Evolutionary conservation across 2,113 vertebrate species (phyloP), one percentile per base, ranked within the genome.

Genomic region (Istiophorus platypterus): DNA sequence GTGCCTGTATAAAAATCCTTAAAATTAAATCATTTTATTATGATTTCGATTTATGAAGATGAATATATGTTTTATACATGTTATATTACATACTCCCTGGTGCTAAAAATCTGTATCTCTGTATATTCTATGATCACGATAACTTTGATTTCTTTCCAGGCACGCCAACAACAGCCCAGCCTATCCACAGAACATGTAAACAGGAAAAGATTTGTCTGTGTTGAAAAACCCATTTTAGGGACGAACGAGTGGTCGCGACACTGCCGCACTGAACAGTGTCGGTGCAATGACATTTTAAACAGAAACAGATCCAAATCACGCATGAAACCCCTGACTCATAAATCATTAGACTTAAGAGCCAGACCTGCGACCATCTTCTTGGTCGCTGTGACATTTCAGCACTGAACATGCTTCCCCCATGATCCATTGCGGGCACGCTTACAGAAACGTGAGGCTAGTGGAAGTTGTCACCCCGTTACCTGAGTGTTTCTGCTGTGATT

Each of bases 1-100:
- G 0, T 82, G 92, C 92, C 91, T 86, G 85, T 20, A 2, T 9
- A 67, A 68, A 84, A 68, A 5, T 0, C 1, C 45, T 20, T 0
- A 9, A 39, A 34, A 22, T 2, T 18, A 41, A 52, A 68, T 14
- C 2, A 2, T 0, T 29, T 42, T 15, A 1, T 20, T 1, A 0
- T 1, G 5, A 0, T 51, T 51, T 27, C 7, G 1, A 15, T 59
- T 1, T 22, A 7, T 8, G 17, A 3, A 26, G 5, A 15, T 1
- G 2, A 12, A 8, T 69, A 2, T 1, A n/a, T 24, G 2, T 34
- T 66, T 41, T 18, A 7, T 1, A 26, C 4, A 2, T 22, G 2
- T 57, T 47, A 20, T 24, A 9, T 8, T 22, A 24, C 11, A 56
- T 13, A 1, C 2, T 5, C 11, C 12, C 4, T 22, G 9, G 26